Evolutionary conservation across 2,888 invertebrate genomes (phyloP), one percentile per base, ranked within the genome.

Genomic region (Torymus tubicola): DNA sequence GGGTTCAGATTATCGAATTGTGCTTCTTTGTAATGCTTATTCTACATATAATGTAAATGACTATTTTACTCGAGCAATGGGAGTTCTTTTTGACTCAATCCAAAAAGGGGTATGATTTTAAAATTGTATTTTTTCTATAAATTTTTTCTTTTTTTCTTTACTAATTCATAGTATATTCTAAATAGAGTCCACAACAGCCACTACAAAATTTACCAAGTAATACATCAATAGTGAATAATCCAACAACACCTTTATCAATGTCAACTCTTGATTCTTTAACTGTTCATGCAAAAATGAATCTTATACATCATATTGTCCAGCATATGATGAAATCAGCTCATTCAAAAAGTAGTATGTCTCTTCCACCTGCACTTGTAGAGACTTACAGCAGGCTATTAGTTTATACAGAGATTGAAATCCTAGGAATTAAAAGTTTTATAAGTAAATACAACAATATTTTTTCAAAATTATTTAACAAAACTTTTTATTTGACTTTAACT

Each of bases 351-450:
- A 95, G 95, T 74, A 94, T 96, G 88, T 95, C 97, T 0, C 93
- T 97, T 88, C 96, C 98, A 0, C 98, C 98, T 0, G 98, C 98
- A 0, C 91, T 99, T 0, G 96, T 99, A 0, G 98, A 99, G 91
- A 99, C 98, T 0, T 99, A 98, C 92, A 97, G 97, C 78, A 93
- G 98, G 69, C 92, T 99, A 16, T 91, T 99, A 73, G 98, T 98
- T 0, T 99, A 99, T 88, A 98, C 97, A 12, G 99, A 99, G 92
- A 98, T 98, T 74, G 99, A 99, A 91, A 97, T 98, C 14, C 92
- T 99, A 67, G 98, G 98, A 55, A 98, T 99, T 82, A 99, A 99
- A 92, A 97, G 97, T 74, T 98, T 98, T 90, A 96, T 98, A 76
- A 76, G 82, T 83, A 71, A 81, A 24, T 16, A 69, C n/a, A 18